Percentiles rank a stretch among this genome's conserved stretches.
Conservation (phyloP, 2,888 invertebrate species). For the Acanthosepion esculentum region DNA sequence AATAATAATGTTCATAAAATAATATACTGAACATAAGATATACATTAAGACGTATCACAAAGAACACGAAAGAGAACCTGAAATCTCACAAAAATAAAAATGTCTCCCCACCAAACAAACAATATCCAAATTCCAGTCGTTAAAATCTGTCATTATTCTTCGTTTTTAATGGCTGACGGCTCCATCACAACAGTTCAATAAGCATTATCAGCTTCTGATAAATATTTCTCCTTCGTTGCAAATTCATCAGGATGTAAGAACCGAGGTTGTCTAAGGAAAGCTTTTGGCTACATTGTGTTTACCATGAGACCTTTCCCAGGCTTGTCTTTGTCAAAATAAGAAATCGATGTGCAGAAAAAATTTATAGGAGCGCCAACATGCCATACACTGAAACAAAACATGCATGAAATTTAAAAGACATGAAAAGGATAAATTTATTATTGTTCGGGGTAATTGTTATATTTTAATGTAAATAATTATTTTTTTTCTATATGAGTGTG, state of each 20-base stretch:
- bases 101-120: not conserved
- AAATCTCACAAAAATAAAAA: not conserved
- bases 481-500: not conserved
- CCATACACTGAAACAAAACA: not conserved
- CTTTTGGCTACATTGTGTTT: conserved; percentile 10
- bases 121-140: not conserved
- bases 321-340: not conserved
- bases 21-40: not conserved
- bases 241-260: conserved; percentile 4
- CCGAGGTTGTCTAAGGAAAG: not conserved
- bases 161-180: not conserved
- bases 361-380: not conserved
- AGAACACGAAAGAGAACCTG: not conserved
- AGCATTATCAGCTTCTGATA: not conserved
- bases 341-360: not conserved
- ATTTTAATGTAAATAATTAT: not conserved
- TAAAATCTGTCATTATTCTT: not conserved
- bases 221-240: not conserved
- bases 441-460: conserved; percentile 6
- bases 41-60: not conserved
- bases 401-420: not conserved
- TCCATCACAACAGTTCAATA: not conserved
- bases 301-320: not conserved
- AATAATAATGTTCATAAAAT: not conserved
- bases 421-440: not conserved